These are phyloP conservation scores for Chaetops frenatus DNA, from an alignment of 2,113 vertebrate species.

Conservation along the genomic window DNA sequence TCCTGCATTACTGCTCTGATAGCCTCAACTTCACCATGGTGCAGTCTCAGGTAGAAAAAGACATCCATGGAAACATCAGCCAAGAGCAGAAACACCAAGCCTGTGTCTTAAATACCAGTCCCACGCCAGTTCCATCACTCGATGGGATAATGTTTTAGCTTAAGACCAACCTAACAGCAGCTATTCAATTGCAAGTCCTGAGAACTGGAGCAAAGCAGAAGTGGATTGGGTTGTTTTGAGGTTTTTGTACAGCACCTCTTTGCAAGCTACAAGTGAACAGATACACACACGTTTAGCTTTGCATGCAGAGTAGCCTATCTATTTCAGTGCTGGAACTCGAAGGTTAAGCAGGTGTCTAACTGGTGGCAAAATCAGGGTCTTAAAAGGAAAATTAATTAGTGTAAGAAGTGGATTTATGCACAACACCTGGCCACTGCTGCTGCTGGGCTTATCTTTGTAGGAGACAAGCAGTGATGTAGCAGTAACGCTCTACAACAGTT, in stretches of 20 bases:
- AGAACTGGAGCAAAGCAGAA: neutral
- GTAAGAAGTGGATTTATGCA: neutral
- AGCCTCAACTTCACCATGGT: neutral
- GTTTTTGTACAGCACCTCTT: neutral
- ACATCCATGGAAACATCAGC: neutral
- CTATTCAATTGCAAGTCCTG: neutral
- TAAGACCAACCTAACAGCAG: neutral
- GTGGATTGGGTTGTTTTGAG: neutral
- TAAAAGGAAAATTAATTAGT: slow-evolving; percentile 8
- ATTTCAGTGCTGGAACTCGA: neutral
- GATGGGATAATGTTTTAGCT: neutral
- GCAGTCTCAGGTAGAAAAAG: neutral
- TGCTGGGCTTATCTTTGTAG: neutral
- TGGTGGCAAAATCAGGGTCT: neutral
- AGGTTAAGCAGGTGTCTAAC: neutral
- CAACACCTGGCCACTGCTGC: slow-evolving; percentile 27
- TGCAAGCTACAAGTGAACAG: neutral
- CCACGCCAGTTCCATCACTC: neutral
- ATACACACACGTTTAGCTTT: neutral
- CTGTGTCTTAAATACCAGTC: neutral
- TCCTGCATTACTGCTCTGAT: neutral
- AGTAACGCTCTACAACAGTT: neutral
- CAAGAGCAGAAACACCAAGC: neutral
- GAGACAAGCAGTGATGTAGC: neutral
- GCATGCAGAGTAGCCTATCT: neutral